Evolutionary conservation across 2,797 vertebrate genomes (phyloP).

Genomic region (Pseudomugil tenellus): DNA sequence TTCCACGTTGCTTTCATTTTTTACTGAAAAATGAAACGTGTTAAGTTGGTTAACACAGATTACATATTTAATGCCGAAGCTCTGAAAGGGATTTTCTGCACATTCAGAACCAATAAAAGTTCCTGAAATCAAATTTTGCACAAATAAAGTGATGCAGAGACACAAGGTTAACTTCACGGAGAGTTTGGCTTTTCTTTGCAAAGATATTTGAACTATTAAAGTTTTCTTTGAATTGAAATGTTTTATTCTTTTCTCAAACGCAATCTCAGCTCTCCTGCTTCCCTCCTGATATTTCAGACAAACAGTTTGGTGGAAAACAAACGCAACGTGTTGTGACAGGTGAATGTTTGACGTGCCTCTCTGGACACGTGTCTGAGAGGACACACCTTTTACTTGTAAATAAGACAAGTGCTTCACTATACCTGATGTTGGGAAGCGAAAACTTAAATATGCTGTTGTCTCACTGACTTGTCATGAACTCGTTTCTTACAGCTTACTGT

Average conservation of each 20-base stretch:
- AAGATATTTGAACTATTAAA: background rate
- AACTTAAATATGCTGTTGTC: conserved; percentile 74
- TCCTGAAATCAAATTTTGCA: background rate
- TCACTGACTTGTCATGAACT: conserved; percentile 71
- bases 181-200: background rate
- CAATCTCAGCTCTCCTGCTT: background rate
- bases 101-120: background rate
- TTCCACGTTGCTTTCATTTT: background rate
- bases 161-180: background rate
- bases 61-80: background rate
- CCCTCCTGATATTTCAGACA: too few species aligned
- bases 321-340: background rate
- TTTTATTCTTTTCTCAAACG: background rate
- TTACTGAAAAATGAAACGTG: too few species aligned
- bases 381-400: background rate
- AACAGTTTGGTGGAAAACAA: too few species aligned
- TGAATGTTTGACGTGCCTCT: background rate
- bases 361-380: background rate
- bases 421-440: conserved; percentile 5
- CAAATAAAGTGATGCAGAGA: background rate
- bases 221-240: background rate
- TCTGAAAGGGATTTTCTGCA: background rate
- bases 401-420: background rate
- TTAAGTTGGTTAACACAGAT: background rate
- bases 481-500: conserved; percentile 71